phyloP scores from a whole-genome alignment of 1,140 invertebrate species.

The Ooceraea biroi region DNA sequence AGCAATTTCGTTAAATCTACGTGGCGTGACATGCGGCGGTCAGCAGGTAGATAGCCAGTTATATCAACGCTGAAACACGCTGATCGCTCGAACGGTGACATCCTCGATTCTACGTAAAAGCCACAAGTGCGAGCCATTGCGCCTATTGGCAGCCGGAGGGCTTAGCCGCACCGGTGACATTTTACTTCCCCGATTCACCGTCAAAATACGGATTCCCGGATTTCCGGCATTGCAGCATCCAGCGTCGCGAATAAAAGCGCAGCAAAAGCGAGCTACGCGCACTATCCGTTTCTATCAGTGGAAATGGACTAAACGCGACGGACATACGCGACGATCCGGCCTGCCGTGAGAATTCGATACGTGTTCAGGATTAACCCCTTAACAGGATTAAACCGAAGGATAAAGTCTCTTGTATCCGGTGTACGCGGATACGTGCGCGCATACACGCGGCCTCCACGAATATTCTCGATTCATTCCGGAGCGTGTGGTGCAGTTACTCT shows the following conservation, averaged over 20 bases:
- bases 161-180: constrained; percentile 20
- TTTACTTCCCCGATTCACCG: constrained; percentile 20
- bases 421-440: not conserved
- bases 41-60: too few relatives aligned
- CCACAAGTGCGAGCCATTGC: not conserved
- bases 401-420: too few relatives aligned
- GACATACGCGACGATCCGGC: not conserved
- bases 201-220: constrained; percentile 3
- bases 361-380: constrained; percentile 14
- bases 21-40: not conserved
- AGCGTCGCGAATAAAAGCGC: not conserved
- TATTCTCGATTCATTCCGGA: not conserved
- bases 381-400: not conserved
- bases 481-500: not conserved
- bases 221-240: too few relatives aligned
- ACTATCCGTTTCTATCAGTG: not conserved
- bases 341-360: constrained; percentile 6
- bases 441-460: not conserved
- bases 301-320: not conserved
- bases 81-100: constrained; percentile 3
- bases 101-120: not conserved
- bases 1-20: constrained; percentile 22
- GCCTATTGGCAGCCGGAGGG: not conserved
- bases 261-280: too few relatives aligned
- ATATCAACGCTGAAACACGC: constrained; percentile 10